phyloP scores from a whole-genome alignment of 23 tunicate species.

The Phallusia fumigata region DNA sequence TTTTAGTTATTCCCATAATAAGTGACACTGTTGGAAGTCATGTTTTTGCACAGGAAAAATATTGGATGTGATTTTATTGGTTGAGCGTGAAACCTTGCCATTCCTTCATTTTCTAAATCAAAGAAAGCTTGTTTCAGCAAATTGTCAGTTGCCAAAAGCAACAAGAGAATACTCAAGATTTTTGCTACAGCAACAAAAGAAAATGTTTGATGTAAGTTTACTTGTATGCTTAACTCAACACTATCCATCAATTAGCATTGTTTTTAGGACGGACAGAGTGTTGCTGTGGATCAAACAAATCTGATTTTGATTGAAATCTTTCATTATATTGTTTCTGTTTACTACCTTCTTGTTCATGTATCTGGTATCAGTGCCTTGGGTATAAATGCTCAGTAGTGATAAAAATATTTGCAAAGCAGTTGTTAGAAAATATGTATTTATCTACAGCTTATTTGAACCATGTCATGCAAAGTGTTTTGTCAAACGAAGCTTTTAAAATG shows the following conservation, averaged over 20 bases:
- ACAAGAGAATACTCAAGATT: conserved; percentile 3
- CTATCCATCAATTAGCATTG: too few relatives aligned
- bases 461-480: not conserved
- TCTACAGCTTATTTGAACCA: not conserved
- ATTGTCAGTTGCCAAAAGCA: not conserved
- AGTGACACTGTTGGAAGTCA: too few relatives aligned
- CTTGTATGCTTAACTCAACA: too few relatives aligned
- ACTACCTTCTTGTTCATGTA: not conserved
- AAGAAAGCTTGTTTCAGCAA: not conserved
- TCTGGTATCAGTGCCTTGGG: not conserved
- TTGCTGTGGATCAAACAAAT: not conserved
- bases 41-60: not conserved
- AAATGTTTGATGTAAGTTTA: not conserved
- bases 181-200: conserved; percentile 5
- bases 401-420: not conserved
- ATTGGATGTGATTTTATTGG: not conserved
- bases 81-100: not conserved
- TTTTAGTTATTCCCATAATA: not conserved
- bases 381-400: not conserved
- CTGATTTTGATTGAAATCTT: not conserved
- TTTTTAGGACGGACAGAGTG: too few relatives aligned
- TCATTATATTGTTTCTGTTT: not conserved
- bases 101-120: not conserved
- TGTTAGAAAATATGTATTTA: not conserved
- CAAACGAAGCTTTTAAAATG: not conserved